Base-by-base conservation (phyloP, 2,113 vertebrate genomes). In the Pteruthius melanotis region DNA sequence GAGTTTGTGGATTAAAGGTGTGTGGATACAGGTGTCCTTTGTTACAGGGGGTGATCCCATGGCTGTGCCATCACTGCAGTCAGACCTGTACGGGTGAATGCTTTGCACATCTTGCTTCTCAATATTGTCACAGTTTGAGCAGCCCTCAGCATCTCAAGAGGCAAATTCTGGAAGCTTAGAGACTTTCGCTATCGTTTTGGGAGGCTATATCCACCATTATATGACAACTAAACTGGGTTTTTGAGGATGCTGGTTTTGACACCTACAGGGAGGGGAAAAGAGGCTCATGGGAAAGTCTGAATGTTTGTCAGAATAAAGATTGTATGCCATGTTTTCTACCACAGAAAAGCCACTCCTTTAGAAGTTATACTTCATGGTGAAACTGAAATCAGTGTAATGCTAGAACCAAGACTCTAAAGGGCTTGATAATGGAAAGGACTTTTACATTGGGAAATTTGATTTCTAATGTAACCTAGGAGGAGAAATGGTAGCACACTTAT, bases 231-330 rank as follows among this genome's bases (percentile, higher is more conserved):
- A 60, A 52, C 10, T 44, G 12, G 3, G 12, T 1, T 15, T 64
- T 54, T 47, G 35, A 69, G 24, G 33, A 42, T 52, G 69, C 4
- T 15, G 45, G 24, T 23, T 76, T 68, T 6, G 3, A 64, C 31
- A 52, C 2, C 16, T 23, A 1, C 1, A 11, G 9, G 9, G 10
- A 74, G 2, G 4, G 6, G 7, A 0, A 44, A n/a, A 44, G 11
- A 78, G 75, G 53, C 8, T 49, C 13, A 31, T n/a, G 26, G 15
- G 31, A 35, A 78, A 75, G 2, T 33, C 21, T 56, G 35, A 65
- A 56, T 8, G 2, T 39, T 27, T 80, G 15, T 21, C 21, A 80
- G 14, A 27, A 65, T 56, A 56, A 83, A 83, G 4, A 17, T 17
- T 79, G 6, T n/a, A 35, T 35, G 4, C 3, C 7, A 12, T 35